Conservation (phyloP, 2,113 vertebrate genomes). For the Crotalus helleri region DNA sequence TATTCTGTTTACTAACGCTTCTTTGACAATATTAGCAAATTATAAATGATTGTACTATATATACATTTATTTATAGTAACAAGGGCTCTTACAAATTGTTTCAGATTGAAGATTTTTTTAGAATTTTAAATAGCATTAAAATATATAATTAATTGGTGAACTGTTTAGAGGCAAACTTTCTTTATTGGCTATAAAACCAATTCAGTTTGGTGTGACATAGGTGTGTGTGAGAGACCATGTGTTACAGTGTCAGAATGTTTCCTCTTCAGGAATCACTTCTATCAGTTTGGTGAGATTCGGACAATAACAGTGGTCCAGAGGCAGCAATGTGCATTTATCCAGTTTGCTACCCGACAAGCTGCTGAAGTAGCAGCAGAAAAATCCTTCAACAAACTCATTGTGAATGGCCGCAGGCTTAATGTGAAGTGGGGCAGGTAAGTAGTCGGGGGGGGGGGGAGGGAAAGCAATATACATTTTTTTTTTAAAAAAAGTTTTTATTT, state of each 20-base stretch:
- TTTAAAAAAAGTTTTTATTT: too few relatives aligned
- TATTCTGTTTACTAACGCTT: neutral
- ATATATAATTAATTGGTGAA: neutral
- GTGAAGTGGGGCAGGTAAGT: slow-evolving; percentile 96
- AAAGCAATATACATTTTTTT: neutral
- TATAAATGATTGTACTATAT: too few relatives aligned
- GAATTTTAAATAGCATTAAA: neutral
- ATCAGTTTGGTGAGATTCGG: slow-evolving; percentile 97
- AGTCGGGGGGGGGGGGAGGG: neutral
- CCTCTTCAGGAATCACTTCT: slow-evolving; percentile 87
- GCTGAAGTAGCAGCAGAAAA: slow-evolving; percentile 95
- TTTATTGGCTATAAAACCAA: rapidly evolving
- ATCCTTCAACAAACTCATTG: slow-evolving; percentile 97
- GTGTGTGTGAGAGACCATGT: neutral
- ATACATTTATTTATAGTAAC: too few relatives aligned
- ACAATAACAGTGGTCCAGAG: slow-evolving; percentile 94
- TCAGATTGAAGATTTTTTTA: neutral
- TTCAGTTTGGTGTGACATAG: neutral
- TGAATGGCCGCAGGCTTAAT: slow-evolving; percentile 92
- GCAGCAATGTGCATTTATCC: slow-evolving; percentile 97
- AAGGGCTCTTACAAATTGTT: neutral
- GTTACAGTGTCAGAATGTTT: neutral
- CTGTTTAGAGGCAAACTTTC: neutral
- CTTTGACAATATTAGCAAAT: neutral
- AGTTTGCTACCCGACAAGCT: slow-evolving; percentile 91